Percentiles rank a stretch among this genome's conserved stretches.
Conservation (phyloP, 2,888 invertebrate species). For the Resseliella maxima region DNA sequence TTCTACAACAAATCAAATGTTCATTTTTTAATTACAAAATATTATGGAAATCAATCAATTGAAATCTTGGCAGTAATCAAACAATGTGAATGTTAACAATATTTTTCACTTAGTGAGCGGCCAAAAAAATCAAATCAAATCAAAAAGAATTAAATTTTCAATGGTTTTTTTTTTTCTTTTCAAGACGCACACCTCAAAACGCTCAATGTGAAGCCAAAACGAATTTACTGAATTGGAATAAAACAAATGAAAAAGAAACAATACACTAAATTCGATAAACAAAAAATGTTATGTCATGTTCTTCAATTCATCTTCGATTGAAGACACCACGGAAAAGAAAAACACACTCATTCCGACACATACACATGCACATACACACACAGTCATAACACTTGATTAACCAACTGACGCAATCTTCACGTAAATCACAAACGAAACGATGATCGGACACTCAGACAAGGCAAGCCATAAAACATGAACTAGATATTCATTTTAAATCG, state of each 20-base stretch:
- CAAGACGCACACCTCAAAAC: neutral
- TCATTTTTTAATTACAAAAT: slow-evolving; percentile 47
- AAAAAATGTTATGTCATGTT: slow-evolving; percentile 33
- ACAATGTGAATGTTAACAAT: neutral
- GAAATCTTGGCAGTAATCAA: neutral
- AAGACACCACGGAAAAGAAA: neutral
- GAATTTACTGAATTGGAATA: neutral
- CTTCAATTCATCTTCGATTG: slow-evolving; percentile 25
- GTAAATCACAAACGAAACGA: neutral
- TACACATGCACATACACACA: neutral
- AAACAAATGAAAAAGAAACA: slow-evolving; percentile 34
- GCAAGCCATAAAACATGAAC: neutral
- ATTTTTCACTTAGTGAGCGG: neutral
- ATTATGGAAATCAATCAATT: slow-evolving; percentile 45
- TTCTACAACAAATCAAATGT: neutral
- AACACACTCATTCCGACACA: slow-evolving; percentile 1
- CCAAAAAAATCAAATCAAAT: slow-evolving; percentile 5
- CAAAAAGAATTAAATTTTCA: neutral
- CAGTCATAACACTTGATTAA: slow-evolving; percentile 24
- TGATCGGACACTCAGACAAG: neutral
- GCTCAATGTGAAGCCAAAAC: neutral
- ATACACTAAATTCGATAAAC: neutral
- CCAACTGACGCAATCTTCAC: slow-evolving; percentile 22
- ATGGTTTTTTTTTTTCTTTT: no score
- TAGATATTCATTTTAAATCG: neutral